Base-by-base conservation (phyloP, 2,888 invertebrate genomes). In the Anoplius nigerrimus region DNA sequence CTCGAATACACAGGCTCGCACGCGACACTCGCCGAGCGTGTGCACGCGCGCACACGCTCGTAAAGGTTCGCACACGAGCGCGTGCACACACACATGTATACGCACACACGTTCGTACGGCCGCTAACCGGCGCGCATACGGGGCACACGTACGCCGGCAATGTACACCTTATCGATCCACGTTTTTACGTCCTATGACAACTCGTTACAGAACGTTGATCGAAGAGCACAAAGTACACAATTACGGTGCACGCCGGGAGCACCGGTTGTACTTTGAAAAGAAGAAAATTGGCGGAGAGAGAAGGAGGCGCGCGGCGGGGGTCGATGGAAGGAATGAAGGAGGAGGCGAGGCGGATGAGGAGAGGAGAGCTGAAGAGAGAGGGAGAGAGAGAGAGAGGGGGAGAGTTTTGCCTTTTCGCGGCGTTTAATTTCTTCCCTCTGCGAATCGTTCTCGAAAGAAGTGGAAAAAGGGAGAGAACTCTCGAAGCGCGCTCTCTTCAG, bases 141-240 rank as follows among this genome's bases (percentile, higher is more conserved):
- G 6, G 34, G 34, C 34, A 65, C 66, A 70, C 65, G 58, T 48
- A 55, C 52, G 54, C 27, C n/a, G 53, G 74, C 71, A 71, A 76
- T 77, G 75, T 70, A 76, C 70, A 71, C 75, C 74, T 74, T 84
- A 84, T 84, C 82, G 84, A 84, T 82, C 82, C 78, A 70, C 72
- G 79, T 84, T 84, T 83, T 84, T 82, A 75, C 78, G 74, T 74
- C 81, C 78, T 84, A 82, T 81, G 85, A 84, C 84, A 85, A 84
- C 85, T 85, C 83, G 85, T 85, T 85, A 83, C 82, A 75, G 80
- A 70, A 76, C 79, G 79, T 78, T 82, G 83, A 84, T 85, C 82
- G 83, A 84, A 82, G 80, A 78, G 80, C 73, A 73, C 75, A 80
- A 80, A 78, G 78, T 79, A 79, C 80, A 79, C 80, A 80, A 79